Percentiles rank a stretch among this genome's conserved stretches.
phyloP scores from a whole-genome alignment of 1,140 invertebrate genomes.

The Zaprionus lachaisei region DNA sequence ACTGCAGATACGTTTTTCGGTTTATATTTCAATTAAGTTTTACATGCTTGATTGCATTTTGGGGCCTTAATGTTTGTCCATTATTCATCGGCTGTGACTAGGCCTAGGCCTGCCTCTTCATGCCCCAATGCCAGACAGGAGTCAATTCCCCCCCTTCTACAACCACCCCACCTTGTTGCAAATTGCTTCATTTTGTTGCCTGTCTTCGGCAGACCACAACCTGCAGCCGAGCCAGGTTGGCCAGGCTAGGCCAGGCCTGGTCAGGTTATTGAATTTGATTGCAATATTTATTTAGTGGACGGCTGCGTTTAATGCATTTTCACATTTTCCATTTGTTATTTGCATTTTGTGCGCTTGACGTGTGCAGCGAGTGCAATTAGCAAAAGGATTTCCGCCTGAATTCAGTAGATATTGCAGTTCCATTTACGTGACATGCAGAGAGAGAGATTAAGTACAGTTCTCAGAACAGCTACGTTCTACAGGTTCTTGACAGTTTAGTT shows the following conservation, averaged over 20 bases:
- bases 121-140: background rate
- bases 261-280: constrained; percentile 79
- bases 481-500: background rate
- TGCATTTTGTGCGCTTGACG: constrained; percentile 35
- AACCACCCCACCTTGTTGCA: constrained; percentile 40
- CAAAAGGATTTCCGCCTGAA: constrained; percentile 47
- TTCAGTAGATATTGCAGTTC: constrained; percentile 22
- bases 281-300: constrained; percentile 71
- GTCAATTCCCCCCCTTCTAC: background rate
- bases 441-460: constrained; percentile 7
- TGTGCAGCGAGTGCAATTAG: constrained; percentile 52
- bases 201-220: constrained; percentile 21
- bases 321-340: constrained; percentile 72
- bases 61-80: constrained; percentile 73
- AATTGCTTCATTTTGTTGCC: constrained; percentile 72
- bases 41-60: constrained; percentile 81
- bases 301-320: constrained; percentile 65
- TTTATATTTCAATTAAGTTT: constrained; percentile 83
- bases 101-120: constrained; percentile 39
- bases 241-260: constrained; percentile 26
- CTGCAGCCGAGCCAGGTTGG: background rate
- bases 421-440: background rate
- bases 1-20: constrained; percentile 67
- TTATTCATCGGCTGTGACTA: constrained; percentile 70
- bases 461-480: background rate